Evolutionary conservation across 1,140 invertebrate genomes (phyloP).

Genomic region (Elymnias hypermnestra): DNA sequence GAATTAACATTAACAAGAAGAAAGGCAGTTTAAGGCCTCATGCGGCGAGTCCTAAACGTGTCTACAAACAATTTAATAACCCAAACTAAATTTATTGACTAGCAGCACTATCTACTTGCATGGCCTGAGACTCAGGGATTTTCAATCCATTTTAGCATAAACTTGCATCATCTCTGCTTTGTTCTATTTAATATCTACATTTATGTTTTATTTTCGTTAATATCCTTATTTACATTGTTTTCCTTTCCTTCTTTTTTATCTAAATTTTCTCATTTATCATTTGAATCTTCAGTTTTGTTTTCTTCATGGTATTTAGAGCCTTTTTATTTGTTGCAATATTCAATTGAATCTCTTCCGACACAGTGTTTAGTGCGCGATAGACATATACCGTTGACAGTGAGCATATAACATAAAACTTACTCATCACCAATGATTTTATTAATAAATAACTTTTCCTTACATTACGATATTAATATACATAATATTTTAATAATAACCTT

Average conservation of each 20-base stretch:
- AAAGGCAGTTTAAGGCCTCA: slow-evolving; percentile 39
- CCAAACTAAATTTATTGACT: slow-evolving; percentile 71
- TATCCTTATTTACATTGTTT: slow-evolving; percentile 22
- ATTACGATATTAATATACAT: too few relatives aligned
- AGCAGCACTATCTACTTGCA: slow-evolving; percentile 67
- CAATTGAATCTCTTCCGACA: too few relatives aligned
- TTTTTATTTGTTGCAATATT: too few relatives aligned
- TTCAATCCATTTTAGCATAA: slow-evolving; percentile 48
- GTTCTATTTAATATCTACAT: slow-evolving; percentile 32
- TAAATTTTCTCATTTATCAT: slow-evolving; percentile 31
- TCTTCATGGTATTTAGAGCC: slow-evolving; percentile 38
- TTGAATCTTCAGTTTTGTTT: slow-evolving; percentile 33
- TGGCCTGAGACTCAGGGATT: slow-evolving; percentile 41
- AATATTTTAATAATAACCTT: too few relatives aligned
- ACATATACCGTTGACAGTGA: too few relatives aligned
- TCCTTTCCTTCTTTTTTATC: slow-evolving; percentile 34
- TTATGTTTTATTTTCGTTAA: slow-evolving; percentile 32
- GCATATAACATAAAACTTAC: too few relatives aligned
- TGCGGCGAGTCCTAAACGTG: slow-evolving; percentile 37
- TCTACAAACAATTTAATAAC: slow-evolving; percentile 65
- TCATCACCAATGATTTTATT: too few relatives aligned
- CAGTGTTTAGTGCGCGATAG: too few relatives aligned
- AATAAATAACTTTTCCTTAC: too few relatives aligned
- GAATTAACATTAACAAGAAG: slow-evolving; percentile 41
- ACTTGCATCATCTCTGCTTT: slow-evolving; percentile 56